Base-by-base conservation (phyloP, 2,113 vertebrate species). In the Lutjanus erythropterus region DNA sequence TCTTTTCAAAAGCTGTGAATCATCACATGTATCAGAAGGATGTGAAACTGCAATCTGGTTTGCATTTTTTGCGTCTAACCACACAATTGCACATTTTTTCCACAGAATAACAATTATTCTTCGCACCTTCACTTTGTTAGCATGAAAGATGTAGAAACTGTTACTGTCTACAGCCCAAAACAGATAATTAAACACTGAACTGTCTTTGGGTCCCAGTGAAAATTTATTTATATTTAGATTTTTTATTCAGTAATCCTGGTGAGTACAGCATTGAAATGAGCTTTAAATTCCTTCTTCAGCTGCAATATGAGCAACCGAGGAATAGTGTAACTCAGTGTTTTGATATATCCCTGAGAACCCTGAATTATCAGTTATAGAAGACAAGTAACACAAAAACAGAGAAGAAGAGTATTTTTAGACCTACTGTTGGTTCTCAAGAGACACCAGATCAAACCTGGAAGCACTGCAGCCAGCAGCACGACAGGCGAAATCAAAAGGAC, bases 1-100 rank as follows among this genome's bases (percentile, higher is more conserved):
- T 82, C 18, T 31, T 75, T 80, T 82, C 35, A 79, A 74, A 84
- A 80, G 46, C 46, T 14, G 7, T 92, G 87, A 92, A 64, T 88
- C 89, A 92, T 89, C 76, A 62, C 64, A 47, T 46, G 31, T 25
- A 72, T 65, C 71, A 72, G 77, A 86, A 86, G 86, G 86, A 89
- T 79, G 72, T 85, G 87, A 92, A 92, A 90, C 77, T 84, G 78
- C 81, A 89, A 83, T 27, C 65, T 81, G 74, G 81, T 83, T 83
- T 77, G 90, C 83, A 88, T 89, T 88, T 39, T 85, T 81, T 75
- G 85, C 81, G 80, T 74, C 67, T 53, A 21, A 86, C 83, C 81
- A 81, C 71, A 83, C 83, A 80, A 84, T 4, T 84, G 78, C 75
- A 77, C 8, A 31, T 71, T 74, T 86, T 86, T 89, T 89, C 85